Conservation (phyloP, 2,797 vertebrate species). For the Fundulus diaphanus region DNA sequence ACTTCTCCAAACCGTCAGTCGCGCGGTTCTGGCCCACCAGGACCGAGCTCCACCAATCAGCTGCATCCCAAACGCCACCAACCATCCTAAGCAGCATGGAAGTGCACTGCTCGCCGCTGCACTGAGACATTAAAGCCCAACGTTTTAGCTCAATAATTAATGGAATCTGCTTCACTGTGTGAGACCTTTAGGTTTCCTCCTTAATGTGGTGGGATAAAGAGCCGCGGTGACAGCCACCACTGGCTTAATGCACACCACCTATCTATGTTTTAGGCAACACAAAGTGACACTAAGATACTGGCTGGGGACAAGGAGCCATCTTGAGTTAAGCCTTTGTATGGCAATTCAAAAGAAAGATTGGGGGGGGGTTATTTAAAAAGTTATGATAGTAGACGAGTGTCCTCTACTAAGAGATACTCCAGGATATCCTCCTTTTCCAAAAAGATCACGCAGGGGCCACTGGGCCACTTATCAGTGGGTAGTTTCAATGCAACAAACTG, state of each 20-base stretch:
- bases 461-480: conserved; percentile 47
- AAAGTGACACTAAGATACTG: conserved; percentile 63
- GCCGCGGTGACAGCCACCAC: conserved; percentile 65
- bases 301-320: conserved; percentile 47
- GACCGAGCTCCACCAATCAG: conserved; percentile 31
- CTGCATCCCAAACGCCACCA: conserved; percentile 55
- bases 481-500: conserved; percentile 61
- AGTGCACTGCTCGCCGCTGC: conserved; percentile 51
- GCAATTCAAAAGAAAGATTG: conserved; percentile 60
- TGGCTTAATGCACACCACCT: conserved; percentile 69
- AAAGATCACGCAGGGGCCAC: conserved; percentile 46
- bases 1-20: conserved; percentile 15
- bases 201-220: conserved; percentile 53
- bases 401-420: conserved; percentile 47
- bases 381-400: conserved; percentile 50
- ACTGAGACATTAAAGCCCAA: conserved; percentile 75
- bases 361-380: conserved; percentile 56
- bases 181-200: conserved; percentile 58
- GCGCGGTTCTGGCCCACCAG: conserved; percentile 34
- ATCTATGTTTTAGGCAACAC: conserved; percentile 62
- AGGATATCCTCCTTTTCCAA: conserved; percentile 43
- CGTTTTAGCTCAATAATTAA: conserved; percentile 78
- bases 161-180: conserved; percentile 66
- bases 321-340: conserved; percentile 54
- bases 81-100: conserved; percentile 51